A percentile compares a stretch with the other conserved stretches of the same genome.
Evolutionary conservation across 2,888 invertebrate species (phyloP).

Genomic region (Flabesymbios commensalis): DNA sequence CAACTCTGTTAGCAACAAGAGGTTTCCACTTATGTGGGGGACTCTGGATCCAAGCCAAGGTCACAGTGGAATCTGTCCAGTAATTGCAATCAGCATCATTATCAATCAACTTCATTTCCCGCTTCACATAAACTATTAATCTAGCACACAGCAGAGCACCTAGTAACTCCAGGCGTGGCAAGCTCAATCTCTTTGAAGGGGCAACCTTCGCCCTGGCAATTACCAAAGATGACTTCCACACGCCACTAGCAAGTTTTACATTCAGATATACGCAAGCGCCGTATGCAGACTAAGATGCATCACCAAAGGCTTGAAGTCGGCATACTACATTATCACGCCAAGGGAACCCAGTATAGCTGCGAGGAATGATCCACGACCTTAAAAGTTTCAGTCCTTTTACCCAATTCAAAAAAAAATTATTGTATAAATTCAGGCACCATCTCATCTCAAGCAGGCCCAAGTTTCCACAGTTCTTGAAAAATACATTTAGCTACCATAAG

Average conservation of each 20-base stretch:
- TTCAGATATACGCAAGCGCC: not conserved
- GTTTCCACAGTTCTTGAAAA: slow-evolving; percentile 42
- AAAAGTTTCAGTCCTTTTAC: too few relatives aligned
- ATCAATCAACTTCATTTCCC: too few relatives aligned
- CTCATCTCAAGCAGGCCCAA: slow-evolving; percentile 43
- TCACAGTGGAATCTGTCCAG: slow-evolving; percentile 9
- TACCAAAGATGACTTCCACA: not conserved
- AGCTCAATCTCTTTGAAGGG: not conserved
- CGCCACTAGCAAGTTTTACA: too few relatives aligned
- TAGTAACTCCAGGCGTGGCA: slow-evolving; percentile 10
- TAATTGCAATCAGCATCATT: too few relatives aligned
- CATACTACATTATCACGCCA: too few relatives aligned
- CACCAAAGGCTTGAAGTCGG: slow-evolving; percentile 5
- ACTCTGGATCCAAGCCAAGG: slow-evolving; percentile 29
- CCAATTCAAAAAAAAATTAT: too few relatives aligned
- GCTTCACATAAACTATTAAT: not conserved
- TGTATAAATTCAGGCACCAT: slow-evolving; percentile 19
- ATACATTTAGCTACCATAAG: slow-evolving; percentile 40
- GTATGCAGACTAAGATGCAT: slow-evolving; percentile 2
- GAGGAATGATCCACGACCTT: too few relatives aligned
- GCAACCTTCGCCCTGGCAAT: not conserved
- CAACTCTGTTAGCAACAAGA: slow-evolving; percentile 33
- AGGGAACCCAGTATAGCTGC: too few relatives aligned
- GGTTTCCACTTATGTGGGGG: slow-evolving; percentile 20
- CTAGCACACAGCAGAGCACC: slow-evolving; percentile 1